Percentiles rank a stretch among this genome's conserved stretches.
phyloP scores from a whole-genome alignment of 2,797 vertebrate genomes.

The Acanthurus leucopareius region DNA sequence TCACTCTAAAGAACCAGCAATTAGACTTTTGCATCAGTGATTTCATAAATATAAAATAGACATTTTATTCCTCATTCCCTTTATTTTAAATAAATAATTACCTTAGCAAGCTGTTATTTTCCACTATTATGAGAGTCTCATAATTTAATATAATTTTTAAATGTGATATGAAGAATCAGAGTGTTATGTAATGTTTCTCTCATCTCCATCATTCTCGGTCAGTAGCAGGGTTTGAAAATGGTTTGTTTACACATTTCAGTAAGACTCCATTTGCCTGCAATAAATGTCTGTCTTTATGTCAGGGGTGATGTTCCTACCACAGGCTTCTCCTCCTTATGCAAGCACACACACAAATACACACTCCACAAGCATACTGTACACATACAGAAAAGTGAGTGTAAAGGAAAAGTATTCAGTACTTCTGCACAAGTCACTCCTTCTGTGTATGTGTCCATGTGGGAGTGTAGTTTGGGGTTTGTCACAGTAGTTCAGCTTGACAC shows the following conservation, averaged over 20 bases:
- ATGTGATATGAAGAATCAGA: no score
- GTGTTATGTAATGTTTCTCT: neutral
- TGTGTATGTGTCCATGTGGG: neutral
- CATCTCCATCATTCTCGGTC: slow-evolving; percentile 18
- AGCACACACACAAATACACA: slow-evolving; percentile 4
- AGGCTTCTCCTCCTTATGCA: neutral
- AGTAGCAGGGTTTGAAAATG: slow-evolving; percentile 8
- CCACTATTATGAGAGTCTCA: no score
- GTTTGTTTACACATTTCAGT: slow-evolving; percentile 29
- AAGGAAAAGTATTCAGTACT: neutral
- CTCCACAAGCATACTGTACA: neutral
- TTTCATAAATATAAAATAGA: slow-evolving; percentile 3
- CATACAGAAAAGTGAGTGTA: slow-evolving; percentile 1
- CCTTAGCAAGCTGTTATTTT: no score
- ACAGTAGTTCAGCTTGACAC: neutral
- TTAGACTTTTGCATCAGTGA: neutral
- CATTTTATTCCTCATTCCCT: neutral
- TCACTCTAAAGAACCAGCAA: neutral
- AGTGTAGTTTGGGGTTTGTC: neutral
- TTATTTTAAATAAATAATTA: neutral
- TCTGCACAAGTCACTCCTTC: neutral
- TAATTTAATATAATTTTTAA: no score
- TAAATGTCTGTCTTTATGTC: slow-evolving; percentile 26
- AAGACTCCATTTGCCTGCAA: slow-evolving; percentile 9
- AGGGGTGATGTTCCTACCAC: slow-evolving; percentile 41